Evolutionary conservation across 2,888 invertebrate species (phyloP), one percentile per base, ranked within the genome.

Genomic region (Plutella xylostella): DNA sequence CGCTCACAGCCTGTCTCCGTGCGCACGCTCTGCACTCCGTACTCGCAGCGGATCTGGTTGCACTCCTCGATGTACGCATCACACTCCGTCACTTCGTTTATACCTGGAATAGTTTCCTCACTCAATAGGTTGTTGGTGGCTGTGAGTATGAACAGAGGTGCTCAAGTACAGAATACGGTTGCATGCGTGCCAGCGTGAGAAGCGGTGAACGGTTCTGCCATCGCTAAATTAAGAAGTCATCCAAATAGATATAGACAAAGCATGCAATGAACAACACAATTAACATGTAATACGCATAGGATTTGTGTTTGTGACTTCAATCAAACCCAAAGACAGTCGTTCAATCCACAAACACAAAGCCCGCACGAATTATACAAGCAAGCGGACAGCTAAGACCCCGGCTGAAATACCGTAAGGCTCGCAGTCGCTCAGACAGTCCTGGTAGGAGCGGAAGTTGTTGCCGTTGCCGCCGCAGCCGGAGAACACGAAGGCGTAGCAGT

Each of bases 401-500:
- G 11, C 5, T 25, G 25, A 25, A 33, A 14, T 33, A 33, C 33
- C 21, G 20, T 22, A 45, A 45, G 49, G 54, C 50, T 53, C 54
- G 68, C 82, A 80, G 58, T 53, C 52, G 42, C 41, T 43, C 44
- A 86, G 74, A 75, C 94, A 94, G 61, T 89, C 86, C 58, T 89
- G 87, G 75, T 88, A 88, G 45, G 89, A 88, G 68, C 80, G 86
- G 88, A 94, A 95, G 84, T 91, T 91, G 85, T 96, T 96, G 63
- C 86, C 87, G 77, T 93, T 94, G 60, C 95, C 96, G 51, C 89
- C 91, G 77, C 96, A 97, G 77, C 96, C 96, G 53, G 89, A 88
- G 84, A 92, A 96, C 62, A 90, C 87, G 82, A 97, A 96, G 45
- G 88, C 86, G 54, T 89, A 74, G 75, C 96, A 97, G 61, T 88